Evolutionary conservation across 2,888 invertebrate species (phyloP), one percentile per base, ranked within the genome.

Genomic region (Bugulina stolonifera): DNA sequence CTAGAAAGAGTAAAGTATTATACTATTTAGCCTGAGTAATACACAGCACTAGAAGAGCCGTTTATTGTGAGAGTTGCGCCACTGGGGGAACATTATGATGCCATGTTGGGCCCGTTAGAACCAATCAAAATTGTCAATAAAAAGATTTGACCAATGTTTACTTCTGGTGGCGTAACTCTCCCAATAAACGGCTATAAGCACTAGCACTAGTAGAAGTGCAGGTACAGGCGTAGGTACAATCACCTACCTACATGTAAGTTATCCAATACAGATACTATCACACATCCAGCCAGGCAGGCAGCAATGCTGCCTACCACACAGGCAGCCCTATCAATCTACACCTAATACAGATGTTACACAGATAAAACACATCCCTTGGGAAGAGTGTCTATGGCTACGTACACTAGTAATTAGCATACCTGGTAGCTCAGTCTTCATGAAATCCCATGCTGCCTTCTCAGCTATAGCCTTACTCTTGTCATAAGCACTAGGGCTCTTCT

Each of bases 391-490:
- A 18, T 43, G 18, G 18, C 43, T 43, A 43, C 5, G 43, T 43
- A 43, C 10, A 10, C 18, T 10, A 43, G 5, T 43, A 35, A 23
- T 0, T 35, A n/a, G 54, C 72, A 75, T n/a, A 80, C 84, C 85
- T 76, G 84, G 81, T n/a, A 86, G 77, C 69, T 84, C 82, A 3
- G 18, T 32, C 73, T 85, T 82, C 14, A 87, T 81, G 76, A 85
- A 87, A 73, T 87, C 85, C 87, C 87, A 87, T 0, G 87, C 87
- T n/a, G 86, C 85, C 75, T 84, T 85, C 77, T 88, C 87, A 1
- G 87, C 87, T 71, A 86, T 77, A 10, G 85, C 85, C 77, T 88
- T 87, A 74, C 86, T 86, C 76, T 83, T 85, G 35, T 80, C 79
- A 74, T 86, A 85, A 18, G 83, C 77, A 54, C 77, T 78, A 23